Conservation (phyloP, 1,140 invertebrate species). For the Tribolium castaneum region DNA sequence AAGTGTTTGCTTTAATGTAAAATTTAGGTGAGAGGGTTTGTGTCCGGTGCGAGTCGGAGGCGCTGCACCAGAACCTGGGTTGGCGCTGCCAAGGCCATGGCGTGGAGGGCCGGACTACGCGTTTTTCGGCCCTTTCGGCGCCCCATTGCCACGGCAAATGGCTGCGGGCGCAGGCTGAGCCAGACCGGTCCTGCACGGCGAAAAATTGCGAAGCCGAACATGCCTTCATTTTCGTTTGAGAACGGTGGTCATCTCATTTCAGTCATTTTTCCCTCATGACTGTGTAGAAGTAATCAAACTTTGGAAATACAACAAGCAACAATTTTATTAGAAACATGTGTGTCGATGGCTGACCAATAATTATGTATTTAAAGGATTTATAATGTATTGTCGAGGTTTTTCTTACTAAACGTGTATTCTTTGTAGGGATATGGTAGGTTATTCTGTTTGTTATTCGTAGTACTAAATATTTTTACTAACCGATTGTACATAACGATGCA, state of each 20-base stretch:
- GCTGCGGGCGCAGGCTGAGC: slow-evolving; percentile 73
- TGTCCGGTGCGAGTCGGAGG: slow-evolving; percentile 81
- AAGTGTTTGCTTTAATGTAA: neutral
- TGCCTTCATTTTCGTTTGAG: slow-evolving; percentile 76
- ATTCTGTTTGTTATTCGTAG: slow-evolving; percentile 49
- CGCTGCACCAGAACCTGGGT: slow-evolving; percentile 75
- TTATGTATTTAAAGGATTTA: slow-evolving; percentile 32
- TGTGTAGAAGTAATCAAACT: neutral
- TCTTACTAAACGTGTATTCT: slow-evolving; percentile 33
- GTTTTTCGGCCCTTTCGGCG: slow-evolving; percentile 81
- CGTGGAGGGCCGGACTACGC: slow-evolving; percentile 75
- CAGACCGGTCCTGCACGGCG: slow-evolving; percentile 67
- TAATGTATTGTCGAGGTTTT: slow-evolving; percentile 18
- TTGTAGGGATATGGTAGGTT: slow-evolving; percentile 4
- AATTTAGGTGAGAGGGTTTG: slow-evolving; percentile 76
- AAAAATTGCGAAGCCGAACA: slow-evolving; percentile 68
- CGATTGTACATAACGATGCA: slow-evolving; percentile 52
- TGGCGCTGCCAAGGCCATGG: slow-evolving; percentile 85
- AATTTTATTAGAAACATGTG: neutral
- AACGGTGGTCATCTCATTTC: neutral
- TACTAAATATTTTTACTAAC: slow-evolving; percentile 55
- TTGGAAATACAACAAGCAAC: neutral
- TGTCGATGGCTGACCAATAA: slow-evolving; percentile 30
- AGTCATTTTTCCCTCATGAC: neutral
- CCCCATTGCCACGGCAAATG: slow-evolving; percentile 87